These are phyloP conservation scores for Sarcophaga rosellei DNA, from an alignment of 2,888 invertebrate species.

Conservation along the genomic window DNA sequence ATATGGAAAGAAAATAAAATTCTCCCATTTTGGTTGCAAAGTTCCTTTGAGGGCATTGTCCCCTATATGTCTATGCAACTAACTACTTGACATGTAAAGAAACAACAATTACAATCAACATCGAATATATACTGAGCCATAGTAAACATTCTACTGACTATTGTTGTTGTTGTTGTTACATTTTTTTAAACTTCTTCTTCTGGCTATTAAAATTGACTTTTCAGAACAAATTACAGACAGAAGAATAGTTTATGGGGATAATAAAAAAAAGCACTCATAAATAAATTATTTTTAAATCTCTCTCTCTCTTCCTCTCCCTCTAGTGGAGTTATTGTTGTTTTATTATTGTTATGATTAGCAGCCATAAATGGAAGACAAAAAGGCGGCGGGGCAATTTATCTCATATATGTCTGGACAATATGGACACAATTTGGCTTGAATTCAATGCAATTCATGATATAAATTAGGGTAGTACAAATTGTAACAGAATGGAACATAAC, in stretches of 20 bases:
- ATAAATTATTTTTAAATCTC: too few species aligned
- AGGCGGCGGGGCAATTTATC: conserved; percentile 46
- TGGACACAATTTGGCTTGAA: conserved; percentile 63
- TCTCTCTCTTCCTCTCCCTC: not conserved
- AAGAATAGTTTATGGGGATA: not conserved
- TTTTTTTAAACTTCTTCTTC: not conserved
- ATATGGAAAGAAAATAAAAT: too few species aligned
- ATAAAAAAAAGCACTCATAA: too few species aligned
- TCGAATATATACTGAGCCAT: too few species aligned
- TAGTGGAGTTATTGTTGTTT: conserved; percentile 38
- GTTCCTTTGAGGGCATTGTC: too few species aligned
- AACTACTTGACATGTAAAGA: too few species aligned
- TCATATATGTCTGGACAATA: conserved; percentile 61
- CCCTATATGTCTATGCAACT: too few species aligned
- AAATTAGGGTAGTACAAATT: conserved; percentile 13
- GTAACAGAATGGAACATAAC: too few species aligned
- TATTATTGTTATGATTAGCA: conserved; percentile 27
- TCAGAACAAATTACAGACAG: conserved; percentile 2
- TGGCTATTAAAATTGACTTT: not conserved
- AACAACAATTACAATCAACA: too few species aligned
- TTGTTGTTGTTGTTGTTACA: too few species aligned
- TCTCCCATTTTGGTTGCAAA: too few species aligned
- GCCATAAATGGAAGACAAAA: conserved; percentile 51
- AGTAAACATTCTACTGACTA: too few species aligned
- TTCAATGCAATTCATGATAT: conserved; percentile 52